These are phyloP conservation scores for Gymnocypris eckloni DNA, from an alignment of 2,797 vertebrate genomes.

Conservation along the genomic window DNA sequence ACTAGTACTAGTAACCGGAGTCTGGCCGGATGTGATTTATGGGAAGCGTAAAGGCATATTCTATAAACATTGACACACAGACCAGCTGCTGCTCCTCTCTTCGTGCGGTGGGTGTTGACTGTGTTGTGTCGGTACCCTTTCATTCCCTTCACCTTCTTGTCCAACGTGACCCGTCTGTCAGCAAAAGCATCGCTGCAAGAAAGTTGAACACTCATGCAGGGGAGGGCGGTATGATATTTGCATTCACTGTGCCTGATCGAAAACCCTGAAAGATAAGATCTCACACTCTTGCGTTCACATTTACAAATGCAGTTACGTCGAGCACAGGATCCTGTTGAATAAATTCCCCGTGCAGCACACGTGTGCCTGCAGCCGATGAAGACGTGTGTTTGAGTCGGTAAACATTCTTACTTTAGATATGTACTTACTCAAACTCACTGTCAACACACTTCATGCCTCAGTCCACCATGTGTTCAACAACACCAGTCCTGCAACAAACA, in stretches of 20 bases:
- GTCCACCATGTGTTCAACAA: constrained; percentile 35
- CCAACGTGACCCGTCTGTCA: constrained; percentile 78
- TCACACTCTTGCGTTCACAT: constrained; percentile 47
- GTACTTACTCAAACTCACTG: constrained; percentile 23
- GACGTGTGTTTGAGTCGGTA: constrained; percentile 20
- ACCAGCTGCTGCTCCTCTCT: constrained; percentile 71
- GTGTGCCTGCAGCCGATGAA: neutral
- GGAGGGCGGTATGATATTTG: neutral
- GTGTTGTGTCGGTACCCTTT: constrained; percentile 25
- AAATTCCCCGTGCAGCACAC: neutral
- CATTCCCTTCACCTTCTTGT: constrained; percentile 62
- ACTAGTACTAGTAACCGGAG: constrained; percentile 68
- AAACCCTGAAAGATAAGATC: constrained; percentile 18
- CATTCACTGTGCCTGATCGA: neutral
- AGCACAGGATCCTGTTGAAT: neutral
- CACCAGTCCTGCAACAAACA: constrained; percentile 1
- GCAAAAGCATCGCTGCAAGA: constrained; percentile 56
- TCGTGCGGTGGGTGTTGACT: neutral
- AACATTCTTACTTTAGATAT: constrained; percentile 24
- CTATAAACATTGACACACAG: constrained; percentile 83
- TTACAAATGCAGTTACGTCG: constrained; percentile 26
- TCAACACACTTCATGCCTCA: constrained; percentile 11
- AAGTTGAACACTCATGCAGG: neutral
- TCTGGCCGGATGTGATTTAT: constrained; percentile 74
- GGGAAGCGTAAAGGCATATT: constrained; percentile 79